phyloP scores from a whole-genome alignment of 1,140 invertebrate species.

The Leptinotarsa defecta region DNA sequence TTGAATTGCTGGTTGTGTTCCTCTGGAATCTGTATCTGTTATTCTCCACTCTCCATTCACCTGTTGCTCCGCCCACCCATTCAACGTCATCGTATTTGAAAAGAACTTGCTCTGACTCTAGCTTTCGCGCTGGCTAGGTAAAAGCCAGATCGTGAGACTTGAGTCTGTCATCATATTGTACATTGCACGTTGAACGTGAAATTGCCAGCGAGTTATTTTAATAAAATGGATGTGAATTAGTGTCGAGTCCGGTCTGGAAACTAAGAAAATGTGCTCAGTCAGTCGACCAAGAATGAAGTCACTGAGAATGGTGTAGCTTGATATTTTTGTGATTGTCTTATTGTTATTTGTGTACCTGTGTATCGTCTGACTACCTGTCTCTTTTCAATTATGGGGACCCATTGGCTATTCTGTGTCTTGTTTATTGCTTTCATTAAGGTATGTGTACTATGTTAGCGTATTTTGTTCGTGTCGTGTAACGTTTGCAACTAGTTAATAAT shows the following conservation, averaged over 20 bases:
- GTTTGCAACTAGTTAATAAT: no score
- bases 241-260: background rate
- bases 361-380: background rate
- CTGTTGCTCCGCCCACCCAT: background rate
- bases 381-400: background rate
- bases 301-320: background rate
- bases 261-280: background rate
- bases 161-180: background rate
- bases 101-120: background rate
- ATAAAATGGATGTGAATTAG: background rate
- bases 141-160: background rate
- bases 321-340: background rate
- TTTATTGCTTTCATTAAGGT: constrained; percentile 1
- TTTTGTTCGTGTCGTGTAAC: no score
- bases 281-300: background rate
- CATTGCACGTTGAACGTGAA: background rate
- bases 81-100: background rate
- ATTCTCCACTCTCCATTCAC: background rate
- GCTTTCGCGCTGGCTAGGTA: background rate
- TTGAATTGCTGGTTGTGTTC: background rate
- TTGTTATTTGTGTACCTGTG: constrained; percentile 3
- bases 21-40: background rate
- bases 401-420: background rate
- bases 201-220: background rate
- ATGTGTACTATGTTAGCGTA: background rate